phyloP scores from a whole-genome alignment of 1,140 invertebrate genomes.

The Habropoda laboriosa region DNA sequence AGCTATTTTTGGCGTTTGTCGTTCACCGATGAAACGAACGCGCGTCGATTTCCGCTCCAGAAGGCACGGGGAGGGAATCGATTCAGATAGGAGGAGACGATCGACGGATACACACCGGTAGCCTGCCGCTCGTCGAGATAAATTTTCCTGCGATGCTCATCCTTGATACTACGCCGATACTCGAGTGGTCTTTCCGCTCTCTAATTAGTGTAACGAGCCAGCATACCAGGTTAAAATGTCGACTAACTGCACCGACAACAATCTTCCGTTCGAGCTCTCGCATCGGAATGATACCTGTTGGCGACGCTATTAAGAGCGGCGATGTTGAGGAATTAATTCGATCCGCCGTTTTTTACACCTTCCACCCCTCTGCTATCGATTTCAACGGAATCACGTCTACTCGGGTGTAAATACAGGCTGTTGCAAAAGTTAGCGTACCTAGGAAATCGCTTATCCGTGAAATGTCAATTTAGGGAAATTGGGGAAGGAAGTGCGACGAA shows the following conservation, averaged over 20 bases:
- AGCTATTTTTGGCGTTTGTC: neutral
- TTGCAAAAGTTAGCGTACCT: too few relatives aligned
- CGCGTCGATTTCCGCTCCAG: constrained; percentile 1
- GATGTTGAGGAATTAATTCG: constrained; percentile 43
- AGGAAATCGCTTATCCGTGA: too few relatives aligned
- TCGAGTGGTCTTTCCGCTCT: constrained; percentile 35
- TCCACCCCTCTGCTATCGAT: neutral
- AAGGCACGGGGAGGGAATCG: neutral
- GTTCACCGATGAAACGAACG: neutral
- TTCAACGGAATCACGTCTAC: neutral
- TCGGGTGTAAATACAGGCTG: too few relatives aligned
- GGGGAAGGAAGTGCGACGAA: too few relatives aligned
- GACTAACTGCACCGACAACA: constrained; percentile 25
- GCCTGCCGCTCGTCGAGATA: neutral
- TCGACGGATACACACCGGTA: neutral
- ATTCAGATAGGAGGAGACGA: neutral
- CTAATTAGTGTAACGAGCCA: constrained; percentile 56
- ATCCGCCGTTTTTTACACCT: neutral
- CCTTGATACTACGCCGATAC: constrained; percentile 2
- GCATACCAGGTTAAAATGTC: constrained; percentile 35
- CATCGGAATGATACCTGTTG: constrained; percentile 37
- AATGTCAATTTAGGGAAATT: too few relatives aligned
- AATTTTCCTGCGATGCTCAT: constrained; percentile 23
- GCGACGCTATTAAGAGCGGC: constrained; percentile 5
- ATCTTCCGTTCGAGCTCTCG: constrained; percentile 27